Percentiles rank a stretch among this genome's conserved stretches.
Evolutionary conservation across 1,140 invertebrate genomes (phyloP).

Genomic region (Dreissena rostriformis): DNA sequence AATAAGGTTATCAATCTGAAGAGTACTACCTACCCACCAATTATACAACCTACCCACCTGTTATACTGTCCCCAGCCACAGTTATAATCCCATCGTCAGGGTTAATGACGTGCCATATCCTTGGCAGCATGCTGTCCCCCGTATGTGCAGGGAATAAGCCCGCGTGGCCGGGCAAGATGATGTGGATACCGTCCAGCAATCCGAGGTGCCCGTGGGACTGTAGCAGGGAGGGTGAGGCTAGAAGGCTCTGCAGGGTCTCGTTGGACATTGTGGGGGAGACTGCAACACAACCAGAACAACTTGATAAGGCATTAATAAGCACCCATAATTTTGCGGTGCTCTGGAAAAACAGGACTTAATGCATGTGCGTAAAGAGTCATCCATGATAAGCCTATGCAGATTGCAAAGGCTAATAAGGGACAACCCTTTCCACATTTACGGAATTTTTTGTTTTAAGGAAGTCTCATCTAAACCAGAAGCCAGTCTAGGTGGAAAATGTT

Average conservation of each 20-base stretch:
- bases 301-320: not conserved
- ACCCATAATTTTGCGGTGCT: not conserved
- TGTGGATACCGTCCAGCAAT: slow-evolving; percentile 71
- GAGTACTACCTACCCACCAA: not conserved
- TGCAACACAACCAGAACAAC: slow-evolving; percentile 50
- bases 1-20: not conserved
- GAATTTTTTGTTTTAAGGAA: not conserved
- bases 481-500: too few relatives aligned
- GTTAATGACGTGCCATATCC: slow-evolving; percentile 70
- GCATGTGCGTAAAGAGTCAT: not conserved
- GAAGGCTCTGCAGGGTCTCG: slow-evolving; percentile 72
- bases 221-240: slow-evolving; percentile 68
- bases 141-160: slow-evolving; percentile 49
- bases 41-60: slow-evolving; percentile 26
- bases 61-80: slow-evolving; percentile 59
- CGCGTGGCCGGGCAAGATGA: slow-evolving; percentile 69
- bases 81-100: slow-evolving; percentile 73
- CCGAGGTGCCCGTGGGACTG: slow-evolving; percentile 57
- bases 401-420: not conserved
- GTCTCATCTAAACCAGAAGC: not conserved
- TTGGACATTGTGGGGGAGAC: slow-evolving; percentile 65
- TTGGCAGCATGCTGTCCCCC: slow-evolving; percentile 61
- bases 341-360: not conserved
- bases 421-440: not conserved
- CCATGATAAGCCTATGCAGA: not conserved